Percentiles rank a stretch among this genome's conserved stretches.
These are phyloP conservation scores for Mycetomoellerius zeteki DNA, from an alignment of 1,140 invertebrate species.

Conservation along the genomic window DNA sequence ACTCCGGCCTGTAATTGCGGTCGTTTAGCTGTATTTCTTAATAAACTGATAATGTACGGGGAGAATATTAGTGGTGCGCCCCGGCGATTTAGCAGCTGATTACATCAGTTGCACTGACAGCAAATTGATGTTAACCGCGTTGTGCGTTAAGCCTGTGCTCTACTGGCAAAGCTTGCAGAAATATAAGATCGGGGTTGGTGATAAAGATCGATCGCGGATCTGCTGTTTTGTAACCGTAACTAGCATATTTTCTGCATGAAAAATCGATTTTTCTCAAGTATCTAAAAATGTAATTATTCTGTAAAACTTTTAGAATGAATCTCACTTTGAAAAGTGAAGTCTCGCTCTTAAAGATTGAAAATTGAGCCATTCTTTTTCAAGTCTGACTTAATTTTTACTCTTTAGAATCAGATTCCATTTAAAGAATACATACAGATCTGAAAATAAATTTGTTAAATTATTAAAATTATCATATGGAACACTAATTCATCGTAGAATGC, in stretches of 20 bases:
- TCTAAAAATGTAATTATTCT: too few species aligned
- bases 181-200: not conserved
- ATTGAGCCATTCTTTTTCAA: too few species aligned
- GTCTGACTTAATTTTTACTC: too few species aligned
- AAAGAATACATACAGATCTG: too few species aligned
- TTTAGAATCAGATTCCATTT: too few species aligned
- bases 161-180: constrained; percentile 6
- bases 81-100: not conserved
- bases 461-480: too few species aligned
- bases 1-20: constrained; percentile 21
- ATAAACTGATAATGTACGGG: constrained; percentile 23
- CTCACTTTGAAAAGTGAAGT: too few species aligned
- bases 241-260: not conserved
- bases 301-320: too few species aligned
- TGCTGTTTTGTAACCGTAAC: not conserved
- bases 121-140: not conserved
- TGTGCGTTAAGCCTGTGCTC: not conserved
- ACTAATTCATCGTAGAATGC: too few species aligned
- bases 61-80: not conserved
- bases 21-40: constrained; percentile 37
- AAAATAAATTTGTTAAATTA: too few species aligned
- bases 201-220: not conserved
- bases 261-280: too few species aligned
- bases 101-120: not conserved
- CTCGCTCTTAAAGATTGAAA: too few species aligned